Evolutionary conservation across 1,140 invertebrate genomes (phyloP), one percentile per base, ranked within the genome.

Genomic region (Nebria ingens): DNA sequence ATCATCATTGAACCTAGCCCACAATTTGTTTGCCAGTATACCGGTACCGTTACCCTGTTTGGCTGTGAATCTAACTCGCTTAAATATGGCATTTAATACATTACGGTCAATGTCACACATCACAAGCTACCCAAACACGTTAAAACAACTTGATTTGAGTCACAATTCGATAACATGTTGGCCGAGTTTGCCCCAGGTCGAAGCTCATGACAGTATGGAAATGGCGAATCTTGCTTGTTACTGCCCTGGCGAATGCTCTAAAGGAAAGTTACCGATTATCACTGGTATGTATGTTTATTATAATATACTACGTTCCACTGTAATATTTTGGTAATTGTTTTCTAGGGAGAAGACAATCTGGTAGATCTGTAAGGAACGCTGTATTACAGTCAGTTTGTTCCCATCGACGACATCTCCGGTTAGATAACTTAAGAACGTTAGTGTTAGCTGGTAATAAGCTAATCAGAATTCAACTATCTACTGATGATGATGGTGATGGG

Each of bases 41-140:
- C 96, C 96, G 0, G 76, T 81, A 2, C 86, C 86, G n/a, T 68
- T 98, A 15, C 84, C 93, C 1, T 98, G 96, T 67, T 73, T 92
- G 21, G 93, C 91, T 3, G 84, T 90, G 0, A 84, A 85, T 59
- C 74, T 98, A 15, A 86, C 89, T 0, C 77, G 91, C 23, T 76
- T 98, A 0, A 95, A 95, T 67, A 81, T 98, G 75, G 84, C 92
- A 12, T 89, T 92, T 66, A 99, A 99, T 73, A 82, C 79, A 6
- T 68, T 88, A n/a, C 58, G 83, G 42, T 86, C 84, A 0, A 90
- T 94, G 85, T 91, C 92, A 12, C 85, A 89, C 62, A 87, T 97
- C 23, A 89, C 87, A 6, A 87, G 88, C 42, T 94, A 94, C 71
- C 95, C 96, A 1, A 81, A 83, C 34, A 84, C 81, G 49, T 71